Conservation (phyloP, 1,140 invertebrate species). For the Asbolus verrucosus region DNA sequence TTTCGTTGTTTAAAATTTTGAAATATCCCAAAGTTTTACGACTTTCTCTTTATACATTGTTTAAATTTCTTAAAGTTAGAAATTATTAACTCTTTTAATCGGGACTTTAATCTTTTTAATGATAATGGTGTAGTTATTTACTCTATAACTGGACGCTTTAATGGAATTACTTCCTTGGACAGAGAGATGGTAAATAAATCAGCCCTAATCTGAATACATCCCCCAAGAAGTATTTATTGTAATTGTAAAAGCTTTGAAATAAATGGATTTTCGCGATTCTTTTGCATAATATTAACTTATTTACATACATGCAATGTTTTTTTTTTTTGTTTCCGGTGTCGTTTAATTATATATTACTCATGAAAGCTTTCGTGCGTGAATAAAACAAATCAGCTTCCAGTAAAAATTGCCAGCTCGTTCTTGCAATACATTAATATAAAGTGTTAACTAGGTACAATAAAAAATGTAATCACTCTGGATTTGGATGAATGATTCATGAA, state of each 20-base stretch:
- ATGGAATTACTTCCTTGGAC: conserved; percentile 32
- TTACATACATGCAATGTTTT: conserved; percentile 20
- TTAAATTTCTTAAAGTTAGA: conserved; percentile 11
- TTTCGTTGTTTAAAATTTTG: not conserved
- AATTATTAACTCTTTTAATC: conserved; percentile 8
- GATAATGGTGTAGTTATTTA: conserved; percentile 26
- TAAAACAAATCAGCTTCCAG: not conserved
- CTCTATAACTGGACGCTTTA: conserved; percentile 24
- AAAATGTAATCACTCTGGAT: not conserved
- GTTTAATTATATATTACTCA: conserved; percentile 2
- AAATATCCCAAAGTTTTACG: not conserved
- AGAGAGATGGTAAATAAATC: conserved; percentile 36
- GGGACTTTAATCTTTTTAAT: conserved; percentile 26
- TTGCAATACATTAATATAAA: no score
- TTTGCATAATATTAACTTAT: conserved; percentile 1
- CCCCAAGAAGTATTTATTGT: no score
- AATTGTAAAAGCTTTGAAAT: conserved; percentile 4
- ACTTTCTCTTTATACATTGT: conserved; percentile 5
- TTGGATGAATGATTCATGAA: not conserved
- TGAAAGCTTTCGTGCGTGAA: not conserved
- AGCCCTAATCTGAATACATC: conserved; percentile 19
- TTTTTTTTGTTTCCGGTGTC: not conserved
- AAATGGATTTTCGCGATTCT: conserved; percentile 3
- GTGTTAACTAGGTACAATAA: not conserved
- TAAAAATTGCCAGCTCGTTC: not conserved